Percentiles rank a stretch among this genome's conserved stretches.
Evolutionary conservation across 1,140 invertebrate species (phyloP).

Genomic region (Drosophila littoralis): DNA sequence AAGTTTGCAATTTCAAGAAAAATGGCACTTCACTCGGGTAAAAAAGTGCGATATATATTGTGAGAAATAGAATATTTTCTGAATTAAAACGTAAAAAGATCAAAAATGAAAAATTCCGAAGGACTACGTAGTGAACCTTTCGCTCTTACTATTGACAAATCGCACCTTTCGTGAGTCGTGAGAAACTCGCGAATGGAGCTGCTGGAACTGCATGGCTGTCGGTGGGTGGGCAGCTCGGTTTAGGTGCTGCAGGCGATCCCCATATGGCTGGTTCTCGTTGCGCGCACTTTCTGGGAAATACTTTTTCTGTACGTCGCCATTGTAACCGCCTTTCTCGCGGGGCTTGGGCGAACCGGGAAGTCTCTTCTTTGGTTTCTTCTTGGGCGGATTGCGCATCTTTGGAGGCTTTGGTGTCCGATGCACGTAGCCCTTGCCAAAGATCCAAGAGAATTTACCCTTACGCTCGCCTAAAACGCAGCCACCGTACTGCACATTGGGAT

Average conservation of each 20-base stretch:
- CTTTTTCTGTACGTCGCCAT: background rate
- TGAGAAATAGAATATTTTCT: background rate
- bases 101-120: constrained; percentile 17
- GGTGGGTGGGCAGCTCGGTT: constrained; percentile 49
- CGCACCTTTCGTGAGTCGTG: background rate
- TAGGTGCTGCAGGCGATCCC: constrained; percentile 37
- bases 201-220: constrained; percentile 8
- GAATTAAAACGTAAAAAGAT: constrained; percentile 6
- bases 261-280: background rate
- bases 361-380: constrained; percentile 37
- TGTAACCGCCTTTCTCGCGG: constrained; percentile 39
- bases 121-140: constrained; percentile 7
- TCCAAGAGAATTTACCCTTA: constrained; percentile 40
- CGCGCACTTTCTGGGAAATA: no score
- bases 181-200: background rate
- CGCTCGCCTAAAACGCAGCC: constrained; percentile 64
- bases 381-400: constrained; percentile 47
- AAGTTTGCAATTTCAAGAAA: no score
- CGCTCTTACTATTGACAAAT: constrained; percentile 2
- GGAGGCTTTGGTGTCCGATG: constrained; percentile 53
- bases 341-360: background rate
- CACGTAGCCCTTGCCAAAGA: constrained; percentile 64
- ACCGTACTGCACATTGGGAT: constrained; percentile 49
- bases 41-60: constrained; percentile 8
- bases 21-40: background rate